These are phyloP conservation scores for Sesia bembeciformis DNA, from an alignment of 2,888 invertebrate genomes.

Conservation along the genomic window DNA sequence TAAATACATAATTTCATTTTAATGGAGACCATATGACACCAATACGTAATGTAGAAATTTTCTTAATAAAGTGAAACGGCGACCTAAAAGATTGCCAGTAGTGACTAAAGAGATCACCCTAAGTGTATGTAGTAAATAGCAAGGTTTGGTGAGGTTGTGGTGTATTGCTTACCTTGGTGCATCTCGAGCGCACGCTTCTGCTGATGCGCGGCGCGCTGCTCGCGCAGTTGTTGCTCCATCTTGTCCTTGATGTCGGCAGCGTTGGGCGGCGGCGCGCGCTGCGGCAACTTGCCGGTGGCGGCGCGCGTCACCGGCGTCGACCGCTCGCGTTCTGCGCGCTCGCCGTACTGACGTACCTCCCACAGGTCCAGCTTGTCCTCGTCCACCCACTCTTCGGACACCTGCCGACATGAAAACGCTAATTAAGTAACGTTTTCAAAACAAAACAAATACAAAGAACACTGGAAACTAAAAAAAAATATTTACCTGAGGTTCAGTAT, in stretches of 20 bases:
- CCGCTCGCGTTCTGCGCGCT: constrained; percentile 76
- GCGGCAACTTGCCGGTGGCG: constrained; percentile 81
- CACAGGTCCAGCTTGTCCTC: constrained; percentile 96
- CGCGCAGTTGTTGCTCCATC: constrained; percentile 91
- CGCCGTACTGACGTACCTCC: constrained; percentile 96
- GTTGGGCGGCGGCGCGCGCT: constrained; percentile 69
- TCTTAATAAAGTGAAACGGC: too few species aligned
- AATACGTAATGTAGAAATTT: too few species aligned
- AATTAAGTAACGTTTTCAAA: background rate
- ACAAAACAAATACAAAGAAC: background rate
- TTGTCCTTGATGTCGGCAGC: constrained; percentile 89
- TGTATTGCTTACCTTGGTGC: constrained; percentile 20
- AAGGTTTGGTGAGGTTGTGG: background rate
- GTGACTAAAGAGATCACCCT: too few species aligned
- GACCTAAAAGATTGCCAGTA: too few species aligned
- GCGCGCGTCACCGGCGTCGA: constrained; percentile 87
- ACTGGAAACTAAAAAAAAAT: background rate
- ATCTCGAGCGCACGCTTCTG: constrained; percentile 86
- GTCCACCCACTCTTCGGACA: constrained; percentile 96
- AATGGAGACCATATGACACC: too few species aligned
- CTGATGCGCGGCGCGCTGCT: constrained; percentile 91
- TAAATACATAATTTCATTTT: too few species aligned
- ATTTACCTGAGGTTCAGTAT: constrained; percentile 88
- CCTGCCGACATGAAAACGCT: constrained; percentile 34
- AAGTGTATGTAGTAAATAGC: too few species aligned